These are phyloP conservation scores for Microcebus tavaratra DNA, from an alignment of 2,113 vertebrate species.

Conservation along the genomic window DNA sequence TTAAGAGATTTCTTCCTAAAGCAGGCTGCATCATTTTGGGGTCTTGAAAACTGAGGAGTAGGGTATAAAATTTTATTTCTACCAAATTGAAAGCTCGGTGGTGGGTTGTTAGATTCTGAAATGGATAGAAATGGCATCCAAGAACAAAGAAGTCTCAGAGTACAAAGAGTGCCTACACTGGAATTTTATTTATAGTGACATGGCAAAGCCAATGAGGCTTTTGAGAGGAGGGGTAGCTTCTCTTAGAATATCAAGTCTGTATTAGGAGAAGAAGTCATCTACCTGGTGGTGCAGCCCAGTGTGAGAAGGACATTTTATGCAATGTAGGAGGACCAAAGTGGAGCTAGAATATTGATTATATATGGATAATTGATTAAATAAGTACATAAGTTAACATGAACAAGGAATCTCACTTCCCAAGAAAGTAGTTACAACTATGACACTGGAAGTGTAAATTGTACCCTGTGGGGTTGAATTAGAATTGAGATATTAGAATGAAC, in stretches of 20 bases:
- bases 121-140: not conserved
- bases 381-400: not conserved
- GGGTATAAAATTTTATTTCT: not conserved
- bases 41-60: not conserved
- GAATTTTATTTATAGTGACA: not conserved
- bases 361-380: not conserved
- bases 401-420: not conserved
- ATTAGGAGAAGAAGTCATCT: not conserved
- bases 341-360: not conserved
- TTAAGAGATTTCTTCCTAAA: not conserved
- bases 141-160: not conserved
- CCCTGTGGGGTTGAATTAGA: not conserved
- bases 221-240: not conserved
- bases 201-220: not conserved
- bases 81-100: not conserved
- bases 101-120: not conserved
- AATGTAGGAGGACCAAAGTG: accelerated
- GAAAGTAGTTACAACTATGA: not conserved
- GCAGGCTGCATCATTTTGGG: not conserved
- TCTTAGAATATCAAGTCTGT: not conserved
- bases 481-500: not conserved
- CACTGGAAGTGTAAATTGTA: not conserved
- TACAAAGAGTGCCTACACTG: not conserved
- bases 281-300: not conserved
- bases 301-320: not conserved